Base-by-base conservation (phyloP, 2,113 vertebrate genomes). In the Mola mola region DNA sequence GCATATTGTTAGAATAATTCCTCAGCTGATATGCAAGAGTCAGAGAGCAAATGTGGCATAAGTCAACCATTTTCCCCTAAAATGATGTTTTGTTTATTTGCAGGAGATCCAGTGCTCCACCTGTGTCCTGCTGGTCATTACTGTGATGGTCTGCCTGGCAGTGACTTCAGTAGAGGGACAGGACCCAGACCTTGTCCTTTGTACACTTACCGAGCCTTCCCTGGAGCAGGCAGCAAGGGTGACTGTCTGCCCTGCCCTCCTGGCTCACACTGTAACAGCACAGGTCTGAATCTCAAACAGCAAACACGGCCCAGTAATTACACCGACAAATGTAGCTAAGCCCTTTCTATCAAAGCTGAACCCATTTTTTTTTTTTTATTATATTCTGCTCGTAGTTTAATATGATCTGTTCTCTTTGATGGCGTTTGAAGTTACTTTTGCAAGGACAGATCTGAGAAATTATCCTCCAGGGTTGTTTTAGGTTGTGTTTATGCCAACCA, bases 171-270 rank as follows among this genome's bases (percentile, higher is more conserved):
- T 50, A 75, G 68, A 8, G 78, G 75, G 19, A 67, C 68, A 6
- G 83, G 68, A 9, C 94, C 94, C 7, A 92, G 77, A 72, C 62
- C 91, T 5, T 97, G 96, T 63, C 94, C 96, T 7, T 42, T 87
- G 0, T 90, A 91, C 16, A 95, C 93, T 7, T 96, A 94, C 71
- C 91, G 90, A 37, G 49, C 83, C 43, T 62, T 61, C 0, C 80
- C 79, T 9, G 94, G 94, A 37, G 93, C 93, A 15, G 85, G 83
- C 66, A 94, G 89, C 67, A 89, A 53, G 62, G 81, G 85, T 0
- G 92, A 95, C 41, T 96, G 95, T 88, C 89, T 92, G 3, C 79
- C 87, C 0, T 97, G 95, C 52, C 94, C 94, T 0, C 65, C 93
- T 0, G 94, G 94, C 6, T 94, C 90, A 42, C 88, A 85, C 67